A percentile compares a stretch with the other conserved stretches of the same genome.
Evolutionary conservation across 2,888 invertebrate species (phyloP).

Genomic region (Erpobdella octoculata): DNA sequence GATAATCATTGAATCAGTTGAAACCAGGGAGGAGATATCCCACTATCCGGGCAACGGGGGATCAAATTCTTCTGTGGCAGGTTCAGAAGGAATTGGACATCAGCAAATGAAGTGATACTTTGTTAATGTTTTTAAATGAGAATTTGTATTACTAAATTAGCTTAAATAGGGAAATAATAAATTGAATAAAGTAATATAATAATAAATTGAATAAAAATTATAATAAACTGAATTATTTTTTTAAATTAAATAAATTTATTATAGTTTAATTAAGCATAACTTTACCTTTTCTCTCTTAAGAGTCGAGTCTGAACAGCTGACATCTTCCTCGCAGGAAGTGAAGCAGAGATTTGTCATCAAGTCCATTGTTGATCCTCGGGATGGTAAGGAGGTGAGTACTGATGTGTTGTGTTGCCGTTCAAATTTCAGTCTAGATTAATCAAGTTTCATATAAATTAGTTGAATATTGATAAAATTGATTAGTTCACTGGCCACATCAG

Average conservation of each 20-base stretch:
- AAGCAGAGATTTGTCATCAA: slow-evolving; percentile 23
- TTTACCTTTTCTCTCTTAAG: neutral
- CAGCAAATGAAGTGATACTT: too few species aligned
- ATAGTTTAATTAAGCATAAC: too few species aligned
- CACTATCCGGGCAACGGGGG: slow-evolving; percentile 17
- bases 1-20: slow-evolving; percentile 15
- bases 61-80: neutral
- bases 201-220: slow-evolving; percentile 4
- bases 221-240: too few species aligned
- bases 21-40: slow-evolving; percentile 17
- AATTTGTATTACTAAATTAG: too few species aligned
- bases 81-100: neutral
- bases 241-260: neutral
- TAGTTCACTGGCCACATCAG: neutral
- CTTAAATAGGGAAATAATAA: neutral
- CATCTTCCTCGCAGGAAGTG: slow-evolving; percentile 24
- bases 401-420: too few species aligned
- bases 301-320: slow-evolving; percentile 22
- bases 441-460: too few species aligned
- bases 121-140: too few species aligned
- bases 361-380: slow-evolving; percentile 16
- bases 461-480: too few species aligned
- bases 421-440: too few species aligned
- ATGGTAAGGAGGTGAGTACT: slow-evolving; percentile 13
- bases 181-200: neutral